Evolutionary conservation across 2,888 invertebrate species (phyloP).

Genomic region (Allygus modestus): DNA sequence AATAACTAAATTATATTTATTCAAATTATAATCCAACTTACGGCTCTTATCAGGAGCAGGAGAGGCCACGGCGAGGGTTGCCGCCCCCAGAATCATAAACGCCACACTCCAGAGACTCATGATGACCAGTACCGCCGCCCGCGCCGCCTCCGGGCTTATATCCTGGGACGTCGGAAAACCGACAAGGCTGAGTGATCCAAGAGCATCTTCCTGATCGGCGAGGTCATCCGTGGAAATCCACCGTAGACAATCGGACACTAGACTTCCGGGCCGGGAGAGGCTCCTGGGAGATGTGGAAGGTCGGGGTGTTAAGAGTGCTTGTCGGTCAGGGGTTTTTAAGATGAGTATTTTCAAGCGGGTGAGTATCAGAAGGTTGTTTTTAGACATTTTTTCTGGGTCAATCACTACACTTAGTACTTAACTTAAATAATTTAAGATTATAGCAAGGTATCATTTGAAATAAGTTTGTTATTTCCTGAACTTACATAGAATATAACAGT

Average conservation of each 20-base stretch:
- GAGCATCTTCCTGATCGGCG: constrained; percentile 25
- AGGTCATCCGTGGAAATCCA: constrained; percentile 22
- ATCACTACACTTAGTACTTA: no score
- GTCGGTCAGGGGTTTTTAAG: no score
- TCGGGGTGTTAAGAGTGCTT: not conserved
- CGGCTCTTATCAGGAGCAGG: constrained; percentile 1
- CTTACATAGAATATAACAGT: no score
- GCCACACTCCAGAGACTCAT: not conserved
- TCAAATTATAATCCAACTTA: constrained; percentile 5
- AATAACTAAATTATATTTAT: no score
- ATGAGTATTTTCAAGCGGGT: no score
- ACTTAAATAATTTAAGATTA: no score
- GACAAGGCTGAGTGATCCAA: constrained; percentile 19
- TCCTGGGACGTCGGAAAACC: not conserved
- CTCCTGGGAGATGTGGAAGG: not conserved
- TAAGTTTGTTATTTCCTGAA: no score
- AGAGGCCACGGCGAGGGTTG: not conserved
- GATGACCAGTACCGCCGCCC: not conserved
- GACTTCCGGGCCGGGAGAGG: not conserved
- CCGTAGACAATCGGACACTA: constrained; percentile 21
- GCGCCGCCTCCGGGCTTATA: not conserved
- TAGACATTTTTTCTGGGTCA: no score
- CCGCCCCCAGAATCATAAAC: not conserved
- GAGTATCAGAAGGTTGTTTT: no score
- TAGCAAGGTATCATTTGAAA: no score